A percentile compares a stretch with the other conserved stretches of the same genome.
phyloP scores from a whole-genome alignment of 2,113 vertebrate genomes.

The Narcine bancroftii region DNA sequence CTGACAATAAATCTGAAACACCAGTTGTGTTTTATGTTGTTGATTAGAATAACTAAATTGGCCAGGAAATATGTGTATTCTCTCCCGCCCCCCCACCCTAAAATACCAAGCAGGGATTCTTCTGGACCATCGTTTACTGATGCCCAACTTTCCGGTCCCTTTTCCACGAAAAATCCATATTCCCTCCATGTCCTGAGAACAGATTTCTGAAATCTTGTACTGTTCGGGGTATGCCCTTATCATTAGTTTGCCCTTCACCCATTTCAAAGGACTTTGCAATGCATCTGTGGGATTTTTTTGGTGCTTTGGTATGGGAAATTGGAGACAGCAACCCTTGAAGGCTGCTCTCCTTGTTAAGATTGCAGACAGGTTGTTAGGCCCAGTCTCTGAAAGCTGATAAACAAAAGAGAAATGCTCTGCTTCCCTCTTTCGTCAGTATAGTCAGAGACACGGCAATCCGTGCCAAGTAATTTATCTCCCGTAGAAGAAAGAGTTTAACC shows the following conservation, averaged over 20 bases:
- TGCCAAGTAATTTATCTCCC: background rate
- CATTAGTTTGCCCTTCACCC: background rate
- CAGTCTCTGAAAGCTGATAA: background rate
- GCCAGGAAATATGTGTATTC: background rate
- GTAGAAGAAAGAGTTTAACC: background rate
- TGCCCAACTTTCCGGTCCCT: background rate
- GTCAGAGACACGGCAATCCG: background rate
- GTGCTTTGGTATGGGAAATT: background rate
- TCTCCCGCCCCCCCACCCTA: no score
- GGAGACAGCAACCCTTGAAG: background rate
- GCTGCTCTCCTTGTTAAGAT: background rate
- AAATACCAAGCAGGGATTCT: background rate
- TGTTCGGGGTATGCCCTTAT: background rate
- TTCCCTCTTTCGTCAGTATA: background rate
- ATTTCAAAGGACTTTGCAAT: background rate
- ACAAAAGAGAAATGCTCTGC: background rate
- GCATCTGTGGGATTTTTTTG: background rate
- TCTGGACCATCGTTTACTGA: background rate
- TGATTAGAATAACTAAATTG: background rate
- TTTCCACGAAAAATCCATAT: background rate
- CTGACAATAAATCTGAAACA: no score
- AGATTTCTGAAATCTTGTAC: background rate
- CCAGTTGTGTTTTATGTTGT: background rate
- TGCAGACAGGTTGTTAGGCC: background rate
- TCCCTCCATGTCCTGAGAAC: background rate